These are phyloP conservation scores for Eupsittula cactorum DNA, from an alignment of 2,113 vertebrate genomes.

Conservation along the genomic window DNA sequence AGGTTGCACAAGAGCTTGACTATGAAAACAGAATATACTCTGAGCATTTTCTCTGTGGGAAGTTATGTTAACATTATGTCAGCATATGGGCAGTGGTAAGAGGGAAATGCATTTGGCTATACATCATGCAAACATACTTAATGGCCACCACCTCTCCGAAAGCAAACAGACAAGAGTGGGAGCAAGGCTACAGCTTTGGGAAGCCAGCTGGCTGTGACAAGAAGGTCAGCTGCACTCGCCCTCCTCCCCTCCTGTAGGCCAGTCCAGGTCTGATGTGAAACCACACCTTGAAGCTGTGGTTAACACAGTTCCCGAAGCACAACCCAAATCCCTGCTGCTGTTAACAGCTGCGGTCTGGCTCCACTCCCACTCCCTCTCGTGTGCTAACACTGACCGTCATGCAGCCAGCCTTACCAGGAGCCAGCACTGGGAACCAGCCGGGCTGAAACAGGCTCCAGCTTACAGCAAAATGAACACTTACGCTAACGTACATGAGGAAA, in stretches of 20 bases:
- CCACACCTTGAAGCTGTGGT: slow-evolving; percentile 5
- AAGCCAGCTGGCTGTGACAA: neutral
- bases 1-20: neutral
- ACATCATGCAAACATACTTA: neutral
- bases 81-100: neutral
- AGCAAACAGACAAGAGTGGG: neutral
- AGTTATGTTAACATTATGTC: neutral
- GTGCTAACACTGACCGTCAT: neutral
- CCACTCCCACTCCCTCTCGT: neutral
- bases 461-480: neutral
- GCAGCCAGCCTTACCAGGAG: neutral
- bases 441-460: neutral
- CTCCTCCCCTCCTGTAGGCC: neutral
- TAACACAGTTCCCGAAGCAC: neutral
- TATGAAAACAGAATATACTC: neutral
- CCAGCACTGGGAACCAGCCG: neutral
- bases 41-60: neutral
- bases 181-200: neutral
- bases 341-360: slow-evolving; percentile 12
- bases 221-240: neutral
- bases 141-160: neutral
- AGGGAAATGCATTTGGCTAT: neutral
- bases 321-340: neutral
- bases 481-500: neutral
- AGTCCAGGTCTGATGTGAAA: neutral